These are phyloP conservation scores for Heliconius ethilla DNA, from an alignment of 2,888 invertebrate species.

Conservation along the genomic window DNA sequence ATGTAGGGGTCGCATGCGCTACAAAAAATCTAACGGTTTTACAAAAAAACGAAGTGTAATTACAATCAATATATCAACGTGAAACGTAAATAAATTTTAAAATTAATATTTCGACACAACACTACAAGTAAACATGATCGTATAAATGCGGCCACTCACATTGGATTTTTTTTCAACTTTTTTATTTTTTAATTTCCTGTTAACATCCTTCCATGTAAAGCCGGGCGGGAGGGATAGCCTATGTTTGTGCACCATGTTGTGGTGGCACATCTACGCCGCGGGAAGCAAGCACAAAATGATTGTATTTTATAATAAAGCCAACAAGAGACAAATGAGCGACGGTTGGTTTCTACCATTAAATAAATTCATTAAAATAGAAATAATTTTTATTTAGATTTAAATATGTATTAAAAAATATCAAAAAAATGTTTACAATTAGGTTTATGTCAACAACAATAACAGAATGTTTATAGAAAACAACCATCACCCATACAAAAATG, in stretches of 20 bases:
- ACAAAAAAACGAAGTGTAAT: conserved; percentile 5
- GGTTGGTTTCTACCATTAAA: conserved; percentile 32
- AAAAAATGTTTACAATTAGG: too few relatives aligned
- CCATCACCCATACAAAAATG: conserved; percentile 29
- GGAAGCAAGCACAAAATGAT: conserved; percentile 65
- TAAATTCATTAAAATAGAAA: neutral
- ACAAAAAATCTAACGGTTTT: neutral
- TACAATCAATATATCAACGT: conserved; percentile 11
- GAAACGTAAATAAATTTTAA: conserved; percentile 44
- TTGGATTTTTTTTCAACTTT: conserved; percentile 65
- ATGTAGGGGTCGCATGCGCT: conserved; percentile 8
- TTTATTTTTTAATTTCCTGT: conserved; percentile 71
- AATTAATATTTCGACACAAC: conserved; percentile 46
- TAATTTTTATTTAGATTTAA: too few relatives aligned
- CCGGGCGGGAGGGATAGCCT: conserved; percentile 73
- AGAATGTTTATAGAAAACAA: conserved; percentile 28
- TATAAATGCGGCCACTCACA: conserved; percentile 59
- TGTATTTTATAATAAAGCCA: conserved; percentile 43
- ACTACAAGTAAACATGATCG: conserved; percentile 40
- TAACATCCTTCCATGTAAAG: conserved; percentile 75
- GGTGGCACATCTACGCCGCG: conserved; percentile 70
- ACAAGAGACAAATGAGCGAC: conserved; percentile 33
- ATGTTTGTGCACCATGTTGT: conserved; percentile 58
- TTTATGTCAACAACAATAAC: neutral
- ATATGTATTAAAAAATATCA: too few relatives aligned